Evolutionary conservation across 2,797 vertebrate genomes (phyloP).

Genomic region (Clarias laeviceps): DNA sequence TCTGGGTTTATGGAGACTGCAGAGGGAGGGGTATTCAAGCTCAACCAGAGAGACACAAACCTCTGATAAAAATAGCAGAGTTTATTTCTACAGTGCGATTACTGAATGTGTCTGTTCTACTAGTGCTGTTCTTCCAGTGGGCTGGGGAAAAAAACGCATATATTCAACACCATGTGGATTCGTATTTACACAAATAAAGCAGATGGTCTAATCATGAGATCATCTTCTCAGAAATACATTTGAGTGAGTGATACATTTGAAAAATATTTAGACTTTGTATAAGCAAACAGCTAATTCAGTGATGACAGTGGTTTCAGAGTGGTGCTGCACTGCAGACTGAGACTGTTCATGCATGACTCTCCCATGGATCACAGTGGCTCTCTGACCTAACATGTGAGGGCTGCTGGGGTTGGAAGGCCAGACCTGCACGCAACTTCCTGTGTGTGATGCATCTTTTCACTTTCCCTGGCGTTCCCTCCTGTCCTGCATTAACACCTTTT

Average conservation of each 20-base stretch:
- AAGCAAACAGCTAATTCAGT: constrained; percentile 44
- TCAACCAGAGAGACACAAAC: constrained; percentile 44
- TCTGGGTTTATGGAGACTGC: constrained; percentile 32
- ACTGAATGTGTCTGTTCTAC: constrained; percentile 44
- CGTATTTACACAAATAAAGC: constrained; percentile 50
- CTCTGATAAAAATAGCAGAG: constrained; percentile 57
- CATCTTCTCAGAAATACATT: constrained; percentile 50
- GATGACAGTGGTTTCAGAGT: constrained; percentile 61
- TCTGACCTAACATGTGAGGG: constrained; percentile 52
- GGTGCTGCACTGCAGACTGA: constrained; percentile 54
- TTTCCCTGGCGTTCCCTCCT: constrained; percentile 11
- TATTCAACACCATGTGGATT: constrained; percentile 51
- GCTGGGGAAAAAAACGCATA: constrained; percentile 34
- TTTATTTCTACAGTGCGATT: constrained; percentile 57
- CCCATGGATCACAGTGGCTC: constrained; percentile 50
- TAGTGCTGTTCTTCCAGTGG: constrained; percentile 43
- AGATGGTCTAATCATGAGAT: constrained; percentile 56
- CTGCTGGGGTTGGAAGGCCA: constrained; percentile 54
- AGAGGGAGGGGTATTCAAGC: constrained; percentile 35
- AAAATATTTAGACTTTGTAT: constrained; percentile 39
- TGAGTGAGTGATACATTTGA: constrained; percentile 44
- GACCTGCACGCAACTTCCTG: constrained; percentile 45
- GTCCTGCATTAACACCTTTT: constrained; percentile 17
- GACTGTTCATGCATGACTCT: constrained; percentile 57
- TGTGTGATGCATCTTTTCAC: constrained; percentile 21